phyloP scores from a whole-genome alignment of 1,140 invertebrate genomes.

The Agraylea sexmaculata region DNA sequence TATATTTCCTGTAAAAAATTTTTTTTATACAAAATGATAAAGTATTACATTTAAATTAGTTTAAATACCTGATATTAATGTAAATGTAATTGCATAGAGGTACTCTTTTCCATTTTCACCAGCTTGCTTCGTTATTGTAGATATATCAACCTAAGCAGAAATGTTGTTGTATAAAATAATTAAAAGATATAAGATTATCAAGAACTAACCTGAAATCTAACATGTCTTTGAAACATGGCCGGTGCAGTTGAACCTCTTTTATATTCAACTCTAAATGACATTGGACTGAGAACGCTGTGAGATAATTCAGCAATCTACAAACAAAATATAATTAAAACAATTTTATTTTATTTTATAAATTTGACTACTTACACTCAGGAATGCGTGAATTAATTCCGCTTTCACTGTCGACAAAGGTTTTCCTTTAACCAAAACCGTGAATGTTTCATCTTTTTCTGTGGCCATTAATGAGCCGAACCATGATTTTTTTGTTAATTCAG shows the following conservation, averaged over 20 bases:
- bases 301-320: constrained; percentile 92
- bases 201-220: constrained; percentile 73
- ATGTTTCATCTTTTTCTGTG: constrained; percentile 93
- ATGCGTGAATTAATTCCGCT: constrained; percentile 96
- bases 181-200: neutral
- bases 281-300: constrained; percentile 95
- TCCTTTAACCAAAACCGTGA: constrained; percentile 90
- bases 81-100: constrained; percentile 90
- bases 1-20: constrained; percentile 66
- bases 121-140: constrained; percentile 55
- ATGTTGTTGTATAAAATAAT: constrained; percentile 1
- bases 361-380: constrained; percentile 60
- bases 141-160: constrained; percentile 48
- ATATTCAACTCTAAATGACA: constrained; percentile 97
- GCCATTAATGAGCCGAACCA: constrained; percentile 97
- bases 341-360: constrained; percentile 1
- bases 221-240: constrained; percentile 92
- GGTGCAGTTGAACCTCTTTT: constrained; percentile 84
- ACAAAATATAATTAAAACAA: constrained; percentile 12
- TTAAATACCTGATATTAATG: constrained; percentile 90
- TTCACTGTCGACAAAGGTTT: constrained; percentile 93
- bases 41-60: neutral
- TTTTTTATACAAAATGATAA: constrained; percentile 3
- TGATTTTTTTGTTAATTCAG: constrained; percentile 90
- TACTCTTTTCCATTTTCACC: constrained; percentile 67